Base-by-base conservation (phyloP, 2,113 vertebrate species). In the Herpetotheres cachinnans region DNA sequence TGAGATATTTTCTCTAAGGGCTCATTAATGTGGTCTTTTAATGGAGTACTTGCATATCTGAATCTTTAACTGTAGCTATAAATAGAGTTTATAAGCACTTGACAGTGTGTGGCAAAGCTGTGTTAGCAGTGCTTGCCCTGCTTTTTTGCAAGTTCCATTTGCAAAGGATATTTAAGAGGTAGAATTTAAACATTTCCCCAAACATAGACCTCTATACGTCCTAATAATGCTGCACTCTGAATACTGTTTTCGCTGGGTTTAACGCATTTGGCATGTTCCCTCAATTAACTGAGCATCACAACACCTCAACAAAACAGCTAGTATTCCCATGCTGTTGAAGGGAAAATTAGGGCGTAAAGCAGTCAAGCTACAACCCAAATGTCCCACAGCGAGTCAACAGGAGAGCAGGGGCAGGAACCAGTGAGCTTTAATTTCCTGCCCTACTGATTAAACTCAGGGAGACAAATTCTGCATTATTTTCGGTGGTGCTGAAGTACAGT, bases 1-100 rank as follows among this genome's bases (percentile, higher is more conserved):
- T 95, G 96, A 97, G 96, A 95, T 95, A 95, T 97, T 98, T 97
- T 97, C 97, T 98, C 97, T 81, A 88, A 97, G 97, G 97, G 93
- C 97, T 98, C 97, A 94, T 97, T 97, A 98, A 97, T 93, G 95
- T 97, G 96, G 95, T 95, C 96, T 96, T 98, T 97, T 98, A 98
- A 97, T 97, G 96, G 96, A 97, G 91, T 86, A 82, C 95, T 98
- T 95, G 95, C 95, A 80, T 93, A 97, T 97, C 95, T 97, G 96
- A 97, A 97, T 97, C 95, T 91, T 96, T 97, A 97, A 97, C 95
- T 93, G 95, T 86, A 93, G 95, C 97, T 98, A 98, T 98, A 98
- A 98, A 98, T 98, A 97, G 97, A 66, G 91, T 94, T 96, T 95
- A 95, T 94, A 96, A 97, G 95, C 92, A 95, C 93, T 97, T 96